Percentiles rank a stretch among this genome's conserved stretches.
Evolutionary conservation across 2,113 vertebrate genomes (phyloP).

Genomic region (Calyptomena viridis): DNA sequence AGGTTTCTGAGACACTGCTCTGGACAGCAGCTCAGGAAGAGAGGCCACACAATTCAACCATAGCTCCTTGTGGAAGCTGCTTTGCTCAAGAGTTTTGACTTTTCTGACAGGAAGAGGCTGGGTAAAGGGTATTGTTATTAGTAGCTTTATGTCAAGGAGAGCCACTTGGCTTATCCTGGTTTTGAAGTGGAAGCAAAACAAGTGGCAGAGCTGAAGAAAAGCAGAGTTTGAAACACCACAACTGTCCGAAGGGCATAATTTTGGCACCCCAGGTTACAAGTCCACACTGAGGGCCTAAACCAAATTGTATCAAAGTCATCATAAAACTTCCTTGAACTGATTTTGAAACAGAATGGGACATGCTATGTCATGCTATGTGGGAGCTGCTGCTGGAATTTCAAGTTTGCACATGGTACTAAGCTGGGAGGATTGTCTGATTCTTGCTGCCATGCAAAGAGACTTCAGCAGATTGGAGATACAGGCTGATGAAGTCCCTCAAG

Average conservation of each 20-base stretch:
- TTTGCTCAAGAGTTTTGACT: background rate
- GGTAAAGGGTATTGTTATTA: background rate
- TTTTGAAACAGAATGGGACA: background rate
- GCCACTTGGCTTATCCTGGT: background rate
- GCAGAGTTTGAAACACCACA: background rate
- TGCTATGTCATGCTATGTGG: fast-evolving
- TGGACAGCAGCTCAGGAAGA: background rate
- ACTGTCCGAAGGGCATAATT: background rate
- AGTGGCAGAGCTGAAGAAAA: background rate
- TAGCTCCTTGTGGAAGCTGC: background rate
- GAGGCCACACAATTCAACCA: background rate
- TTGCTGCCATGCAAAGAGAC: background rate
- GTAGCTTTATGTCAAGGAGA: background rate
- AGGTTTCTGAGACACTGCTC: background rate
- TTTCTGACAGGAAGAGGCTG: background rate
- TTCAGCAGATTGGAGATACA: background rate
- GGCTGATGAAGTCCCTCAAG: background rate
- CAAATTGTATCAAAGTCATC: background rate
- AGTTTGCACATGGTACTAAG: background rate
- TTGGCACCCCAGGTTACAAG: background rate
- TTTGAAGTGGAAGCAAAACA: background rate
- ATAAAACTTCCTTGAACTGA: background rate
- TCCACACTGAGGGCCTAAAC: background rate
- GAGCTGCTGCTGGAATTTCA: background rate
- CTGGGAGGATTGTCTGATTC: background rate